Evolutionary conservation across 2,797 vertebrate species (phyloP), one percentile per base, ranked within the genome.

Genomic region (Morus bassanus): DNA sequence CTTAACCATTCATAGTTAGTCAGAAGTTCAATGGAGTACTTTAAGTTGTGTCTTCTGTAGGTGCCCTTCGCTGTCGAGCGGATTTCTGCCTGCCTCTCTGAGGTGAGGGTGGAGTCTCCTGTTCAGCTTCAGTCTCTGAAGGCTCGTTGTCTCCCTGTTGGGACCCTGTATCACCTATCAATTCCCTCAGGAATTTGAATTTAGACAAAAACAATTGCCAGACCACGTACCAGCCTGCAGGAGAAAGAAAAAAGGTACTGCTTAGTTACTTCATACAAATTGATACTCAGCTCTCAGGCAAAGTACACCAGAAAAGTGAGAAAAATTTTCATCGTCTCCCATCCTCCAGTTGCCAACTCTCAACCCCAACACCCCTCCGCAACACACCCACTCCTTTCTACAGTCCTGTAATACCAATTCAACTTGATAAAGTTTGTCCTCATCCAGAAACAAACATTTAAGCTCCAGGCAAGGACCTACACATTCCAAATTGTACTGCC

Each of bases 201-300:
- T 99, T 99, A 65, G 99, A 99, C 95, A 99, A 94, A 98, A 99
- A 99, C 81, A 99, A 98, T 85, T 99, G 99, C 99, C 99, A 99
- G 88, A 99, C 99, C 91, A 99, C 99, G 84, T 99, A 99, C 99
- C 99, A 99, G 95, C 99, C 99, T 99, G 97, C 37, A 96, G 64
- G 75, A 94, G 65, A 93, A 83, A 97, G 78, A 69, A 69, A 75
- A 74, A 46, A 77, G 21, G 61, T 4, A 63, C 48, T 13, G 28
- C 57, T 96, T 31, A 87, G 80, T 96, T 76, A 82, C 63, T 91
- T 93, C 25, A 63, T 15, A 51, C 18, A 83, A 67, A 70, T 0
- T 4, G 9, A 56, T 1, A 56, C n/a, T n/a, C 86, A 70, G 25
- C 19, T 70, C 41, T 73, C 6, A 3, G 24, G 68, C 54, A 85